Percentiles rank a stretch among this genome's conserved stretches.
Conservation (phyloP, 2,797 vertebrate genomes). For the Florisuga fusca region DNA sequence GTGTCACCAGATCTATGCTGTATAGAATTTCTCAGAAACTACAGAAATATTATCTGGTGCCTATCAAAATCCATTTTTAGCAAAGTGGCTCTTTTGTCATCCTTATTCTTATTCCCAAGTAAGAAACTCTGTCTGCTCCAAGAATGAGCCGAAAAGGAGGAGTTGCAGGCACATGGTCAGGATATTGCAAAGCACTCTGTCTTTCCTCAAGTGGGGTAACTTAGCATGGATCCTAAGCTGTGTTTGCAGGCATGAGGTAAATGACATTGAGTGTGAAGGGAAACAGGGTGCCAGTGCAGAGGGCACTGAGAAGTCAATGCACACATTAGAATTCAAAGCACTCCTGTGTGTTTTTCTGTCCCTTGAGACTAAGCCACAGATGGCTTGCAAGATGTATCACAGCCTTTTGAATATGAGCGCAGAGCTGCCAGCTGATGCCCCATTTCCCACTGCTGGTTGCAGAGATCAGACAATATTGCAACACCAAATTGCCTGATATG, state of each 20-base stretch:
- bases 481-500: not conserved
- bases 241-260: not conserved
- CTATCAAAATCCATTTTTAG: not conserved
- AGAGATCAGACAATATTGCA: not conserved
- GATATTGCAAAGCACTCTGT: not conserved
- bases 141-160: not conserved
- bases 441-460: not conserved
- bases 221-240: not conserved
- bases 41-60: not conserved
- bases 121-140: not conserved
- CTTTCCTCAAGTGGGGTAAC: not conserved
- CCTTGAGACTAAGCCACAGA: conserved; percentile 24
- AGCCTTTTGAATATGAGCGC: conserved; percentile 16
- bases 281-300: not conserved
- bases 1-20: not conserved
- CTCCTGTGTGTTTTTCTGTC: conserved; percentile 22
- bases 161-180: not conserved
- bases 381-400: conserved; percentile 33
- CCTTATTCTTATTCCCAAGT: not conserved
- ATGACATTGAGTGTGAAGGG: not conserved
- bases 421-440: conserved; percentile 56
- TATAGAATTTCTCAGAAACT: not conserved
- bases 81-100: not conserved
- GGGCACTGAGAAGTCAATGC: conserved; percentile 5
- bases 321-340: conserved; percentile 60